Evolutionary conservation across 2,113 vertebrate genomes (phyloP), one percentile per base, ranked within the genome.

Genomic region (Rhabdomys dilectus): DNA sequence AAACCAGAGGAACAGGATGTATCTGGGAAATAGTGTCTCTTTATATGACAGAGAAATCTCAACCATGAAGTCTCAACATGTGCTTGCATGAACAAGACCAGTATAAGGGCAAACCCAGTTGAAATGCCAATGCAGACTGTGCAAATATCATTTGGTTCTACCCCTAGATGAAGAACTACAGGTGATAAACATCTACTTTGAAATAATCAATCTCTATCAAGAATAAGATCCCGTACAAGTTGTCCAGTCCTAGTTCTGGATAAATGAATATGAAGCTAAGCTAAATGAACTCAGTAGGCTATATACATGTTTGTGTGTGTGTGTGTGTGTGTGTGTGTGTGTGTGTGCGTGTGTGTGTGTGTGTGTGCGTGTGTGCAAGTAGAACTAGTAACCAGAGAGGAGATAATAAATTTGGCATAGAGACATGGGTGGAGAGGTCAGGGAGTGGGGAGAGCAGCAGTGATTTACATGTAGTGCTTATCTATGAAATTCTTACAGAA

Each of bases 381-480:
- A 64, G 26, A 15, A 64, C 29, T 45, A 64, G 7, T 85, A 85
- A 85, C 42, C 42, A 85, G 64, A 64, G 36, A 60, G 39, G 24
- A 62, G 2, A 31, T 84, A 3, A 60, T 62, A 84, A 29, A 42
- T 31, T 64, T 85, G n/a, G 26, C 7, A 64, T 31, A 45, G n/a
- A 15, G 4, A 45, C 0, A 42, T 42, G 4, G 7, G 15, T 62
- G 2, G 13, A 15, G 2, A 15, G 31, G 7, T 31, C 60, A 64
- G 13, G 1, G 24, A 8, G 0, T 11, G 1, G 2, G 1, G 29
- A 45, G 22, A 36, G 4, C 7, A 84, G 11, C 24, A 45, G 29
- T 62, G 15, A 60, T 64, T 64, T 64, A 62, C 7, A 42, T 31
- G 22, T 42, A 64, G 4, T 26, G 11, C 22, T 58, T 39, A 1